phyloP scores from a whole-genome alignment of 2,113 vertebrate species.

The Rattus norvegicus region GRCr8 NC_086025.1:126917501-126918000 shows the following conservation, averaged over 20 bases:
- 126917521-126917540: neutral
- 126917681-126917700: neutral
- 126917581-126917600: neutral
- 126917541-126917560: neutral
- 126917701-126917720: neutral
- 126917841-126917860: neutral
- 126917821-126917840: neutral
- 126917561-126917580: neutral
- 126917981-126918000: neutral
- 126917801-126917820: neutral
- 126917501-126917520: neutral
- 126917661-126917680: neutral
- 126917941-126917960: neutral
- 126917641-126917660: neutral
- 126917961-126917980: no score
- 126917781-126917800: neutral
- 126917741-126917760: neutral
- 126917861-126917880: neutral
- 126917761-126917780: neutral
- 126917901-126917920: neutral
- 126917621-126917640: neutral
- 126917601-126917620: neutral
- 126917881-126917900: neutral
- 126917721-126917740: neutral
- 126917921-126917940: neutral